phyloP scores from a whole-genome alignment of 2,888 invertebrate species.

The Coelopa pilipes region DNA sequence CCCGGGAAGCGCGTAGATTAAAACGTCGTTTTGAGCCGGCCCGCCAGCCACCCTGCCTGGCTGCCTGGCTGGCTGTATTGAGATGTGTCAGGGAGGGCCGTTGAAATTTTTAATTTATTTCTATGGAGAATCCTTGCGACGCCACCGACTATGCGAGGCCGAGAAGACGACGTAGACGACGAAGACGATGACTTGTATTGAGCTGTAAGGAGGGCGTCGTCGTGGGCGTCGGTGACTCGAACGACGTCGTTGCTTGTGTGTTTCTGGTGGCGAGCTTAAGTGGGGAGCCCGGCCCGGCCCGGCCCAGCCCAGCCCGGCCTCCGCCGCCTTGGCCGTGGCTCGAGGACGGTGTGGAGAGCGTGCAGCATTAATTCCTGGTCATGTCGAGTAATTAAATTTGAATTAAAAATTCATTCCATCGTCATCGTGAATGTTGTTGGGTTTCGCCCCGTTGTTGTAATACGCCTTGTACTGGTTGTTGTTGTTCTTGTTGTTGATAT shows the following conservation, averaged over 20 bases:
- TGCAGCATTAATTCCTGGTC: background rate
- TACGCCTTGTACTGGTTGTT: background rate
- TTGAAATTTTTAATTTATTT: slow-evolving; percentile 23
- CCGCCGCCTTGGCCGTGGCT: no score
- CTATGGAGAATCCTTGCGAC: slow-evolving; percentile 1
- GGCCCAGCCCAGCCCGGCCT: no score
- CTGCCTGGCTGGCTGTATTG: no score
- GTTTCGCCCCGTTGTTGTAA: background rate
- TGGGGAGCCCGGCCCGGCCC: background rate
- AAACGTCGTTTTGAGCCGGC: background rate
- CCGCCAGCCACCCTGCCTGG: background rate
- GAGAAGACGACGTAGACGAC: background rate
- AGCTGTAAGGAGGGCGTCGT: background rate
- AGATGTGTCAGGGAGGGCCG: no score
- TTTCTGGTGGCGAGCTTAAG: background rate
- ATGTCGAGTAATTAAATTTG: slow-evolving; percentile 31
- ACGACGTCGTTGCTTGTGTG: background rate
- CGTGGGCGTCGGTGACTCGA: background rate
- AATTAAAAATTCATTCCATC: slow-evolving; percentile 30
- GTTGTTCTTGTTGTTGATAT: background rate
- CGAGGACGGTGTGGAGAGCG: background rate
- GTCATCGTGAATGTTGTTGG: no score
- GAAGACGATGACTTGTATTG: background rate
- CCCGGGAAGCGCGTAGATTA: background rate
- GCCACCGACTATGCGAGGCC: background rate